Conservation (phyloP, 2,113 vertebrate genomes). For the Cricetomys ansorgei region DNA sequence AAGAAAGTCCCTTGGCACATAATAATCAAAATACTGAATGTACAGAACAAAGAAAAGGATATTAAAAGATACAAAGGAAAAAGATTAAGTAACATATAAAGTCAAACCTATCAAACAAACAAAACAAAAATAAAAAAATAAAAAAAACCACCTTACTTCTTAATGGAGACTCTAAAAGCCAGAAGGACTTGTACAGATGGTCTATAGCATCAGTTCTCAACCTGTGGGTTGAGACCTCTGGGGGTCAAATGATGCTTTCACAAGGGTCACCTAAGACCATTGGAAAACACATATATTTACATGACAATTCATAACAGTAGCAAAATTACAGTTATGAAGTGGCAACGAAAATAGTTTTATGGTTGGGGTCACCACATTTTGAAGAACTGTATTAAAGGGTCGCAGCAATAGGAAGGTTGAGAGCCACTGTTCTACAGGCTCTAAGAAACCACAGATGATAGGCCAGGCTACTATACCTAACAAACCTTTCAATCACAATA, state of each 20-base stretch:
- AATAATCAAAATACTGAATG: neutral
- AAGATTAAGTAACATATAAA: neutral
- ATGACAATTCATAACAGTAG: too few species aligned
- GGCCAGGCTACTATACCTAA: neutral
- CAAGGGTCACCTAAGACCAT: too few species aligned
- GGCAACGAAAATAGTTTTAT: too few species aligned
- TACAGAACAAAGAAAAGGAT: neutral
- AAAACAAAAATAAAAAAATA: too few species aligned
- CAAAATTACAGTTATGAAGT: too few species aligned
- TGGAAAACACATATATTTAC: too few species aligned
- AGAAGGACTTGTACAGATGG: neutral
- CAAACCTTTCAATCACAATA: neutral
- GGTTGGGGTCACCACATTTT: too few species aligned
- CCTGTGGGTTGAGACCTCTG: too few species aligned
- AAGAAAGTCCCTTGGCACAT: neutral
- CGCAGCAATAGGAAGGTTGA: too few species aligned
- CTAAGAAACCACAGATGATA: neutral
- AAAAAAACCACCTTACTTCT: neutral
- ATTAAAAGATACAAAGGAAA: neutral
- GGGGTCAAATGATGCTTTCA: too few species aligned
- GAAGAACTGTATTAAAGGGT: too few species aligned
- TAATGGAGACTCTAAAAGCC: neutral
- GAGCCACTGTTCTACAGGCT: neutral
- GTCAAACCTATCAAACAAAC: neutral
- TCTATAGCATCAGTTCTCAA: too few species aligned